These are phyloP conservation scores for Erannis defoliaria DNA, from an alignment of 2,888 invertebrate species.

Conservation along the genomic window DNA sequence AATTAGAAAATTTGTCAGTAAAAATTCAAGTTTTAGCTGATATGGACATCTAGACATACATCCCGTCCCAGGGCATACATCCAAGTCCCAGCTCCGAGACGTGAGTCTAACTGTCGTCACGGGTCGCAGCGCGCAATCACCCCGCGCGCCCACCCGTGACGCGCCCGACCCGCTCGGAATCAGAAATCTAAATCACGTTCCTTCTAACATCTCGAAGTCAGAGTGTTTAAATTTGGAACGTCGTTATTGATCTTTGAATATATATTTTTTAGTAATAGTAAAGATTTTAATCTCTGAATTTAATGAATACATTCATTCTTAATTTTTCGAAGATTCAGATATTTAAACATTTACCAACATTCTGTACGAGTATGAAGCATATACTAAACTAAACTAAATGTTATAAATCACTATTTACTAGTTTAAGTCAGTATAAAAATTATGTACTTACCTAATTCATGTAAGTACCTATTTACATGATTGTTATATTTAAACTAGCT, in stretches of 20 bases:
- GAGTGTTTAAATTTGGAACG: conserved; percentile 24
- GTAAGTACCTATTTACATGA: neutral
- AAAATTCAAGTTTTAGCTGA: neutral
- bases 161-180: conserved; percentile 47
- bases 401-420: no score
- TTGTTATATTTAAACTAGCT: neutral
- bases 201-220: neutral
- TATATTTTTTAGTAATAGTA: no score
- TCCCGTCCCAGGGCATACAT: neutral
- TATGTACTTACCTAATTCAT: no score
- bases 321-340: no score
- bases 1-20: neutral
- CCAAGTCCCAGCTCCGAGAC: neutral
- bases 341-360: no score
- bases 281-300: no score
- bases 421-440: no score
- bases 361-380: no score
- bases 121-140: conserved; percentile 71
- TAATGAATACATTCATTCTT: no score
- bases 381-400: no score
- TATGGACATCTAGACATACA: neutral
- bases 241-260: neutral
- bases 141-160: conserved; percentile 74
- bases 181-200: conserved; percentile 43
- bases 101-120: conserved; percentile 66